A percentile compares a stretch with the other conserved stretches of the same genome.
Conservation (phyloP, 2,797 vertebrate species). For the Bradypodion ventrale region DNA sequence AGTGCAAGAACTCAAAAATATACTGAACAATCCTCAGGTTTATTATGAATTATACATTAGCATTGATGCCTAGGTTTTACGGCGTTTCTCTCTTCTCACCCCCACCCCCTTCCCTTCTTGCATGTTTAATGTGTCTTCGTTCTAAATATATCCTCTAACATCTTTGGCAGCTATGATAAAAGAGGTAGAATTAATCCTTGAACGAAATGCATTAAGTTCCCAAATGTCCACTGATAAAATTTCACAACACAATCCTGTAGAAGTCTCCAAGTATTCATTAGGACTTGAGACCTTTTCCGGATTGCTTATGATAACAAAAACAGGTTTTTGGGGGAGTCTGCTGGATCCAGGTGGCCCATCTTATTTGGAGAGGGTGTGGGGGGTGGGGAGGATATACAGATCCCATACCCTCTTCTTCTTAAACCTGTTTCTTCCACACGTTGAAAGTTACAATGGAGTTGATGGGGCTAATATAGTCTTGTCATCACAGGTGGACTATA, state of each 20-base stretch:
- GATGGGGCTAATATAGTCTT: too few relatives aligned
- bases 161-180: not conserved
- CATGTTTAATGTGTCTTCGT: conserved; percentile 26
- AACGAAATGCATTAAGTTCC: not conserved
- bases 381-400: too few relatives aligned
- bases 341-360: too few relatives aligned
- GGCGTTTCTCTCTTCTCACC: not conserved
- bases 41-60: conserved; percentile 44
- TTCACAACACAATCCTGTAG: not conserved
- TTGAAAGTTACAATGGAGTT: too few relatives aligned
- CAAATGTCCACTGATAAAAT: rapidly evolving
- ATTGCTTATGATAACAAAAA: too few relatives aligned
- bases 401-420: too few relatives aligned
- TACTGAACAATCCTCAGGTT: not conserved
- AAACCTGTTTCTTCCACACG: too few relatives aligned
- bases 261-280: not conserved
- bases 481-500: too few relatives aligned
- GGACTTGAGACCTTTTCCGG: not conserved
- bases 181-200: conserved; percentile 1
- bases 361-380: too few relatives aligned
- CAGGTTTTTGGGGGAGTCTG: too few relatives aligned
- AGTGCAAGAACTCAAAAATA: conserved; percentile 18
- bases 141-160: conserved; percentile 28
- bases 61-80: conserved; percentile 13
- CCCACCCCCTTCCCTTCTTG: not conserved